These are phyloP conservation scores for Eubucco bourcierii DNA, from an alignment of 2,113 vertebrate genomes.

Conservation along the genomic window DNA sequence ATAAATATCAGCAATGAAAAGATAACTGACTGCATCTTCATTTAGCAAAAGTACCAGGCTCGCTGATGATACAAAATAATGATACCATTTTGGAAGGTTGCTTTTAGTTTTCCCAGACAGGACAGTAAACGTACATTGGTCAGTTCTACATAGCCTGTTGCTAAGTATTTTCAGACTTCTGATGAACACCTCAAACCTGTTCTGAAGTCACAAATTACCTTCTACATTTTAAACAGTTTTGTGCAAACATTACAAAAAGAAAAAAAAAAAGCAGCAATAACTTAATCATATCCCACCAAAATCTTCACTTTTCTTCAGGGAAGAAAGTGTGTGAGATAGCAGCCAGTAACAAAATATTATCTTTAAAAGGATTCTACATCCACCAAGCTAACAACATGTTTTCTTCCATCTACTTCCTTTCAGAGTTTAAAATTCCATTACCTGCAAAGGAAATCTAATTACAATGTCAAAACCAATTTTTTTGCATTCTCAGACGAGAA, in stretches of 20 bases:
- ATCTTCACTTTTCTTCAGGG: not conserved
- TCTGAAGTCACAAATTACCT: not conserved
- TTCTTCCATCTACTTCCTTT: not conserved
- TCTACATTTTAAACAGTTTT: not conserved
- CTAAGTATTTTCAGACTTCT: not conserved
- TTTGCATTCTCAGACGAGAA: not conserved
- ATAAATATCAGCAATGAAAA: not conserved
- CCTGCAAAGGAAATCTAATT: not conserved
- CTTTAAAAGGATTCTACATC: not conserved
- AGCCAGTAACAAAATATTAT: not conserved
- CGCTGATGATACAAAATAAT: fast-evolving
- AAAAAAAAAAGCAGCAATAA: not conserved
- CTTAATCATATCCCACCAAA: not conserved
- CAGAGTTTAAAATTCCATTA: not conserved
- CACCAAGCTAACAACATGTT: not conserved
- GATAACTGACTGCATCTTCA: not conserved
- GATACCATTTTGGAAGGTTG: not conserved
- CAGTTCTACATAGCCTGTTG: not conserved
- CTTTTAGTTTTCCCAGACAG: not conserved
- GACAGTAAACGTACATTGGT: not conserved
- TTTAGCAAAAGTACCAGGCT: not conserved
- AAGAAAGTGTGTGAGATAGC: not conserved
- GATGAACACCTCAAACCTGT: not conserved
- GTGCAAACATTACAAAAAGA: not conserved
- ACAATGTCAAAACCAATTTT: not conserved